phyloP scores from a whole-genome alignment of 1,140 invertebrate genomes.

The Pseudomyrmex dendroicus region DNA sequence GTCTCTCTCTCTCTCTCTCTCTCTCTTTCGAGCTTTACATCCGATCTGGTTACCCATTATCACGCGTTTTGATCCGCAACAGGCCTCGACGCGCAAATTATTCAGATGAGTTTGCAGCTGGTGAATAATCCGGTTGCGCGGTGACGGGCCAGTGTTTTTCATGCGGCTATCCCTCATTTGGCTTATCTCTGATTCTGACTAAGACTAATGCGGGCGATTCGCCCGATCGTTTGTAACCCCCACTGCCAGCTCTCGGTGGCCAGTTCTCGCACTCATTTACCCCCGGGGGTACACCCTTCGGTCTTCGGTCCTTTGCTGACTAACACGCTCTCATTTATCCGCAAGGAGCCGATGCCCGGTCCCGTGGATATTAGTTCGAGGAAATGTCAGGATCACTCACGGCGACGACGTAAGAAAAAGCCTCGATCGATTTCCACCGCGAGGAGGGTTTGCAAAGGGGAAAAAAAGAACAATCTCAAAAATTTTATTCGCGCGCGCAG shows the following conservation, averaged over 20 bases:
- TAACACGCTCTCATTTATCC: constrained; percentile 76
- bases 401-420: not conserved
- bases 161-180: constrained; percentile 74
- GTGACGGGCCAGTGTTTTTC: constrained; percentile 72
- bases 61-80: constrained; percentile 57
- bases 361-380: constrained; percentile 63
- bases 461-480: not conserved
- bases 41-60: constrained; percentile 67
- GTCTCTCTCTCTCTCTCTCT: too few species aligned
- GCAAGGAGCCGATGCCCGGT: constrained; percentile 63
- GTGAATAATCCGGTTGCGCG: constrained; percentile 63
- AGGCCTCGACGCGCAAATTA: constrained; percentile 58
- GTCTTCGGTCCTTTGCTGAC: constrained; percentile 69
- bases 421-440: not conserved
- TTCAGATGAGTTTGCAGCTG: constrained; percentile 62
- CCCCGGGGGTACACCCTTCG: constrained; percentile 60
- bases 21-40: constrained; percentile 10
- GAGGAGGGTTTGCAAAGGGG: not conserved
- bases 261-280: constrained; percentile 65
- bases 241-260: constrained; percentile 50
- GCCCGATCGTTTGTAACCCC: constrained; percentile 80
- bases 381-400: constrained; percentile 60
- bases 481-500: not conserved
- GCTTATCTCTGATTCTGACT: constrained; percentile 82
- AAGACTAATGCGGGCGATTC: constrained; percentile 80